A percentile compares a stretch with the other conserved stretches of the same genome.
Evolutionary conservation across 2,113 vertebrate genomes (phyloP).

Genomic region (Micromys minutus): DNA sequence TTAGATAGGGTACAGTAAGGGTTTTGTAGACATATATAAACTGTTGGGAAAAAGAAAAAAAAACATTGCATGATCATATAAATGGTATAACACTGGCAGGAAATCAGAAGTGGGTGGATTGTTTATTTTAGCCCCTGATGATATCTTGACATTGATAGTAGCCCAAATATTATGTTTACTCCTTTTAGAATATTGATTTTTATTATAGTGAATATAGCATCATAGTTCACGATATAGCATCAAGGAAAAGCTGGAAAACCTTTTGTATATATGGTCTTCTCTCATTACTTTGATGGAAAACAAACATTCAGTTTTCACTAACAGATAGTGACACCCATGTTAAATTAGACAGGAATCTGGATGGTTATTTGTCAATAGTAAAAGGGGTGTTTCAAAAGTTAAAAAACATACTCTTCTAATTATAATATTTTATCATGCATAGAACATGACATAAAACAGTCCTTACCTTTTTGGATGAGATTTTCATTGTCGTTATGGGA

Average conservation of each 20-base stretch:
- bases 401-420: background rate
- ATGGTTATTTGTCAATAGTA: background rate
- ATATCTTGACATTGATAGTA: background rate
- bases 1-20: background rate
- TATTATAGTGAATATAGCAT: slow-evolving; percentile 28
- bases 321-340: background rate
- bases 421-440: slow-evolving; percentile 3
- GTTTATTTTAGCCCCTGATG: background rate
- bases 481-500: slow-evolving; percentile 95
- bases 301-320: background rate
- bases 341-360: background rate
- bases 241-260: slow-evolving; percentile 10
- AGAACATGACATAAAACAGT: slow-evolving; percentile 25
- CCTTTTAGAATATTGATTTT: slow-evolving; percentile 41
- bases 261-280: slow-evolving; percentile 9
- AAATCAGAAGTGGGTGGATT: background rate
- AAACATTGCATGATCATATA: slow-evolving; percentile 4
- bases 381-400: slow-evolving; percentile 26
- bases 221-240: slow-evolving; percentile 29
- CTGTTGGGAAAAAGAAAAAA: too few relatives aligned
- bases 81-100: background rate
- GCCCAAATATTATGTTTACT: background rate
- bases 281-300: slow-evolving; percentile 15
- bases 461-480: slow-evolving; percentile 98
- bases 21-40: background rate